These are phyloP conservation scores for Diadegma fenestrale DNA, from an alignment of 2,888 invertebrate species.

Conservation along the genomic window DNA sequence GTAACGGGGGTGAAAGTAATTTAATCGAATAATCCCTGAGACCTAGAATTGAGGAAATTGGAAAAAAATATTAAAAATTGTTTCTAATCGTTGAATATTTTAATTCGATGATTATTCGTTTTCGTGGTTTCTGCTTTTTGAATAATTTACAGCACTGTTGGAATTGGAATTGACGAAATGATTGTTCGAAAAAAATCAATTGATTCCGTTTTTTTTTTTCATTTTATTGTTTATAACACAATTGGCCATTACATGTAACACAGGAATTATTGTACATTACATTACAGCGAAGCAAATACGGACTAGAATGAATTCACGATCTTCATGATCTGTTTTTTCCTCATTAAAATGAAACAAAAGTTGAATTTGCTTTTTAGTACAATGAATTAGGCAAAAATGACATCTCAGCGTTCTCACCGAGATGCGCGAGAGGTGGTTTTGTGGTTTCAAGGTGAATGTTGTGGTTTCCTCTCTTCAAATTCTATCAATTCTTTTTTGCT, in stretches of 20 bases:
- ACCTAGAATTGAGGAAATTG: not conserved
- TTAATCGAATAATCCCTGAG: not conserved
- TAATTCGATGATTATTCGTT: not conserved
- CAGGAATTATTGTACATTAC: conserved; percentile 79
- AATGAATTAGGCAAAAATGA: conserved; percentile 28
- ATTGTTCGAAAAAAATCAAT: not conserved
- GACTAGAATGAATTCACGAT: conserved; percentile 71
- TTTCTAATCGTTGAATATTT: not conserved
- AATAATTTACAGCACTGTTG: not conserved
- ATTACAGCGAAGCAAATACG: conserved; percentile 78
- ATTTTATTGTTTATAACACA: conserved; percentile 80
- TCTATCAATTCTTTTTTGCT: conserved; percentile 35
- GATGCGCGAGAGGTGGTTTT: conserved; percentile 24
- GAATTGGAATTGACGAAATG: not conserved
- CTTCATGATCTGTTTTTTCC: not conserved
- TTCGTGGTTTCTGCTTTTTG: not conserved
- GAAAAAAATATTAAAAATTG: not conserved
- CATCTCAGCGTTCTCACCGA: conserved; percentile 12
- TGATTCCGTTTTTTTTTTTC: conserved; percentile 45
- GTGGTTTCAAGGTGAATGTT: not conserved
- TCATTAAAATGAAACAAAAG: conserved; percentile 67
- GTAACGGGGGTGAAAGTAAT: not conserved
- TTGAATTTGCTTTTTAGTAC: conserved; percentile 21
- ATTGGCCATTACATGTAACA: conserved; percentile 81
- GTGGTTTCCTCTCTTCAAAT: not conserved